A percentile compares a stretch with the other conserved stretches of the same genome.
Evolutionary conservation across 2,888 invertebrate species (phyloP).

Genomic region (Troilus luridus): DNA sequence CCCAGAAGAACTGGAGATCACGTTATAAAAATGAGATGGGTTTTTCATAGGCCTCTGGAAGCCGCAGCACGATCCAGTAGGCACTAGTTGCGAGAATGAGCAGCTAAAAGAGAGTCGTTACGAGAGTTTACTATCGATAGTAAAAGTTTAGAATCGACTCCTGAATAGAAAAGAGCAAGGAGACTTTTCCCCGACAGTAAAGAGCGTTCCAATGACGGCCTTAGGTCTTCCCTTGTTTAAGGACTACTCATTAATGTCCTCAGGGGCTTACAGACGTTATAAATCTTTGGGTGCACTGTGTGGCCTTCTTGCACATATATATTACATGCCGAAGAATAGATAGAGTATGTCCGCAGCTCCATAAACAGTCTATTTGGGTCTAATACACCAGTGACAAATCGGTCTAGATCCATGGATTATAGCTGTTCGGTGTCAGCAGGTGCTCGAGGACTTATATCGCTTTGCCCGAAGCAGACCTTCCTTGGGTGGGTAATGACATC

Average conservation of each 20-base stretch:
- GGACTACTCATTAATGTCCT: neutral
- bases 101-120: neutral
- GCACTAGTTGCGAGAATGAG: neutral
- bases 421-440: no score
- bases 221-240: neutral
- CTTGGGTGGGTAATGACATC: no score
- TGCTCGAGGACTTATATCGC: no score
- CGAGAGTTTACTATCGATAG: conserved; percentile 55
- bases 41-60: conserved; percentile 3
- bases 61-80: neutral
- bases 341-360: no score
- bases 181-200: neutral
- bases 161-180: conserved; percentile 7
- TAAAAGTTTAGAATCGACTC: conserved; percentile 39
- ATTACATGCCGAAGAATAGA: no score
- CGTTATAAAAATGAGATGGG: conserved; percentile 18
- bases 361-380: no score
- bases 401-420: no score
- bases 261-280: no score
- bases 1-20: neutral
- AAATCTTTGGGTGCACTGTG: no score
- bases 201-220: neutral
- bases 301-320: no score
- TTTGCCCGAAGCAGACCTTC: no score
- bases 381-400: no score